Percentiles rank a stretch among this genome's conserved stretches.
Evolutionary conservation across 2,797 vertebrate species (phyloP).

Genomic region (Spinus olivaceus): DNA sequence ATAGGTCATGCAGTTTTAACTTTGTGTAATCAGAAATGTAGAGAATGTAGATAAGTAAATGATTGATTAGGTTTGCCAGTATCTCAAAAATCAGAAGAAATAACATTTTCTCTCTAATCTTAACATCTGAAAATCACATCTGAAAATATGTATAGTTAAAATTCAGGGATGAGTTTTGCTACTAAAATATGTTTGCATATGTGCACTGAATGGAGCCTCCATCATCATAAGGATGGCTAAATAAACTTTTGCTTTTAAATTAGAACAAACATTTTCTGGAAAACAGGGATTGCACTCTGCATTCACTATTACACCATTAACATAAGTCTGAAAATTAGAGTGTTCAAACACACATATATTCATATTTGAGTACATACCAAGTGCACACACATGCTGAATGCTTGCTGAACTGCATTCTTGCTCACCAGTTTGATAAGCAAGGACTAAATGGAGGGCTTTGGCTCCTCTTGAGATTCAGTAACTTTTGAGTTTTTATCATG

Average conservation of each 20-base stretch:
- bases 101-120: background rate
- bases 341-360: background rate
- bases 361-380: background rate
- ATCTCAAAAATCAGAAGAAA: background rate
- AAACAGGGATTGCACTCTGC: background rate
- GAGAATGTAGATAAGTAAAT: background rate
- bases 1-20: background rate
- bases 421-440: background rate
- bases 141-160: background rate
- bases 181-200: background rate
- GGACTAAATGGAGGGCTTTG: background rate
- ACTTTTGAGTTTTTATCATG: background rate
- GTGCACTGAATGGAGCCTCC: background rate
- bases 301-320: background rate
- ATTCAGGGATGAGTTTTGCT: background rate
- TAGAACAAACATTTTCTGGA: background rate
- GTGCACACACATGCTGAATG: background rate
- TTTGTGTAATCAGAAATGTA: background rate
- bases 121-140: background rate
- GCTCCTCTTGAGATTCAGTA: background rate
- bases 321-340: background rate
- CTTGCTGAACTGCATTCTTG: background rate
- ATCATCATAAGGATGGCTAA: background rate
- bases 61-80: accelerated
- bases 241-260: background rate